phyloP scores from a whole-genome alignment of 2,113 vertebrate genomes.

The Mastomys coucha region DNA sequence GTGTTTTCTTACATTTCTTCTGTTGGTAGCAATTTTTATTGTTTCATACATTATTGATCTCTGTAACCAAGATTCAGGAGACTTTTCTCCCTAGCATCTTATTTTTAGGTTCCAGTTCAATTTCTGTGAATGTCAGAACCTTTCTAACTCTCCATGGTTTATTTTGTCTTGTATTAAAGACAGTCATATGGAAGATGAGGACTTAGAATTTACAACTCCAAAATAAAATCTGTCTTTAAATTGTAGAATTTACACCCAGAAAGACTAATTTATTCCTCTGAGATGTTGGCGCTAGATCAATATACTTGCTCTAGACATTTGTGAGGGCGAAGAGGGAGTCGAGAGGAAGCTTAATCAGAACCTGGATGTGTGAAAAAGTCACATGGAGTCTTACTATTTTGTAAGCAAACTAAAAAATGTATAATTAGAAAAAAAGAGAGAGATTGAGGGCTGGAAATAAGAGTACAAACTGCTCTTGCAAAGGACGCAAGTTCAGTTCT shows the following conservation, averaged over 20 bases:
- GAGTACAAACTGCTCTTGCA: too few relatives aligned
- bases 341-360: background rate
- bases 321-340: background rate
- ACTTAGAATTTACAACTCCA: background rate
- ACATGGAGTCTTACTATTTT: background rate
- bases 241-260: background rate
- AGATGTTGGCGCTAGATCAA: background rate
- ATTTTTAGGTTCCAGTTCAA: background rate
- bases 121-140: background rate
- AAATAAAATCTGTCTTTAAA: constrained; percentile 32
- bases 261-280: constrained; percentile 22
- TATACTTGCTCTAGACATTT: background rate
- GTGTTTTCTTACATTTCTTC: background rate
- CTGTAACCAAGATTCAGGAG: background rate
- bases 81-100: background rate
- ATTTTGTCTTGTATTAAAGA: background rate
- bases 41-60: background rate
- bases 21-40: background rate
- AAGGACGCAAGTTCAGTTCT: background rate
- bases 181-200: background rate
- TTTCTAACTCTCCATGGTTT: background rate
- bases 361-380: background rate
- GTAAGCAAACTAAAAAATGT: background rate
- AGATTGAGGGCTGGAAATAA: background rate
- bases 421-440: too few relatives aligned